Evolutionary conservation across 2,888 invertebrate species (phyloP).

Genomic region (Chloromyia formosa): DNA sequence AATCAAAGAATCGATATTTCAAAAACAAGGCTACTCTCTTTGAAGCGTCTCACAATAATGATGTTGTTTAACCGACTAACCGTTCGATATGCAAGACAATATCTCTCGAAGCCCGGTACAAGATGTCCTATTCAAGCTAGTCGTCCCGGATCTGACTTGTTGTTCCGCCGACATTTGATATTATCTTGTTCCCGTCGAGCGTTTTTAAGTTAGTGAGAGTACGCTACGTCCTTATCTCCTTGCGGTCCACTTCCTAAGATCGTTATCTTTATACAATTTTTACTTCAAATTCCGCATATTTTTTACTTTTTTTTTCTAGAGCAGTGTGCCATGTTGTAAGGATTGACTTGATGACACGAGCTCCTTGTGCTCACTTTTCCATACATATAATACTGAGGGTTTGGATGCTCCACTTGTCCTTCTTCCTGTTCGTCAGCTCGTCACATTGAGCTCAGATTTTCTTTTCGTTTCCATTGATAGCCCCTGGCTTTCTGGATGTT

Average conservation of each 20-base stretch:
- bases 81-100: no score
- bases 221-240: neutral
- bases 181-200: neutral
- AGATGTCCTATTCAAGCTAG: no score
- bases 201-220: neutral
- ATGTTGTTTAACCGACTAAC: no score
- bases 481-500: neutral
- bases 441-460: neutral
- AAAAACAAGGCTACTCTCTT: no score
- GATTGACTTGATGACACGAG: slow-evolving; percentile 14
- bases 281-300: slow-evolving; percentile 28
- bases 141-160: neutral
- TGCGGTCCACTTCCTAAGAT: neutral
- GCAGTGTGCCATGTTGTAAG: neutral
- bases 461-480: neutral
- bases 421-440: neutral
- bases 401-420: neutral
- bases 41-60: no score
- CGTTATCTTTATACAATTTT: slow-evolving; percentile 8
- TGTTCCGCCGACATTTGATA: neutral
- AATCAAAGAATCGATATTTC: no score
- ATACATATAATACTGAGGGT: neutral
- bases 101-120: no score
- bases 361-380: neutral
- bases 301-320: neutral